Evolutionary conservation across 2,888 invertebrate species (phyloP), one percentile per base, ranked within the genome.

Genomic region (Eurytoma adleriae): DNA sequence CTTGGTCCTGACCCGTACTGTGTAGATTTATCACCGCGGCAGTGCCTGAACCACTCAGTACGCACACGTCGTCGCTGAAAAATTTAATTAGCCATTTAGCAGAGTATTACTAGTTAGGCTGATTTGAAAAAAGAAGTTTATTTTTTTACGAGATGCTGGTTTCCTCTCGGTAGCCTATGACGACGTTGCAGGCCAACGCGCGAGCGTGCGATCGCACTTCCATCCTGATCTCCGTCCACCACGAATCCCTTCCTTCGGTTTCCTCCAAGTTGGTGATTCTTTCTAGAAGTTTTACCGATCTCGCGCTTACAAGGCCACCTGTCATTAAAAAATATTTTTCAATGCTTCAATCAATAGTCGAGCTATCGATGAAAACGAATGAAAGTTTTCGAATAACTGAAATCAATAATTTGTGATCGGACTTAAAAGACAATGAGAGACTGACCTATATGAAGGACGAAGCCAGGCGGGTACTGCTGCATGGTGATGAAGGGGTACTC

Each of bases 401-500:
- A 48, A 40, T 62, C 2, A 14, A 27, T 27, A 4, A 10, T 27
- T 16, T 48, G 50, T 3, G 14, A 12, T 50, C 18, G 0, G 70
- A 20, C 3, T 62, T 10, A 20, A 30, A n/a, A 14, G 14, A 50
- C 13, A 20, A 62, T 24, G 4, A 14, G 54, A 14, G 59, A 14
- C 68, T 81, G 24, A 95, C 97, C 98, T 85, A 98, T 93, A 89
- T 97, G 96, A 20, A 96, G 92, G 84, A 99, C 95, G 87, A 98
- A 97, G 14, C 97, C 97, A 0, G 94, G 92, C 7, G 98, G 98
- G 91, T 96, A 98, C 86, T 96, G 96, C 0, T 95, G 94, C 93
- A 99, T 95, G 0, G 99, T 99, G 73, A 99, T 93, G 90, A 99
- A 98, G 0, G 99, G 99, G 91, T 98, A 99, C 88, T 99, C 99